Evolutionary conservation across 2,797 vertebrate genomes (phyloP), one percentile per base, ranked within the genome.

Genomic region (Danionella dracula): DNA sequence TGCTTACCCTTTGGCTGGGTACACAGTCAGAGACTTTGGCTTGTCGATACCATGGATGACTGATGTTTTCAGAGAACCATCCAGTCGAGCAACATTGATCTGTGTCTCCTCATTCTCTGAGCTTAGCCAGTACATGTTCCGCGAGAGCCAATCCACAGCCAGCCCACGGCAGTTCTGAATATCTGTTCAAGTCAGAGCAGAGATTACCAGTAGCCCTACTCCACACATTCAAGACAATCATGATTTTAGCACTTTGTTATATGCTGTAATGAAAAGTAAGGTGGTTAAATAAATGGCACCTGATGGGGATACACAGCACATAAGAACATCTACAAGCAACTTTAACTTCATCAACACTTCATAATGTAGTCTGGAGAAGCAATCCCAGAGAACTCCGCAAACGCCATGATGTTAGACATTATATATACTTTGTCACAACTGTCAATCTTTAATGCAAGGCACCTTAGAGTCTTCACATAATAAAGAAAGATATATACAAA

Each of bases 101-200:
- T 99, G 97, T 0, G 95, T 96, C 91, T 99, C 96, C 78, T 99
- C 96, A 76, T 94, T 96, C 83, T 99, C 96, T 2, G 94, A 96
- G 79, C 96, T 99, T 81, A 98, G 93, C 97, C 97, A 99, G 80
- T 99, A 99, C 75, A 99, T 90, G 85, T 99, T 99, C 76, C 92
- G 93, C 13, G 97, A 99, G 77, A 99, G 85, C 97, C 97, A 99
- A 76, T 99, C 97, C 72, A 99, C 90, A 49, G 96, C 95, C 72
- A 99, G 85, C 68, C 96, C 92, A 48, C 94, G 92, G 81, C 96
- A 96, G 85, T 94, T 99, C 76, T 93, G 92, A 68, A 93, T 93
- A 86, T 99, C 97, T 99, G 87, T 37, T 54, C 45, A 38, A 68
- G 31, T n/a, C 21, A 49, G 41, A 34, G 13, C 42, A 35, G 29